These are phyloP conservation scores for Carapus acus DNA, from an alignment of 2,797 vertebrate genomes.

Conservation along the genomic window DNA sequence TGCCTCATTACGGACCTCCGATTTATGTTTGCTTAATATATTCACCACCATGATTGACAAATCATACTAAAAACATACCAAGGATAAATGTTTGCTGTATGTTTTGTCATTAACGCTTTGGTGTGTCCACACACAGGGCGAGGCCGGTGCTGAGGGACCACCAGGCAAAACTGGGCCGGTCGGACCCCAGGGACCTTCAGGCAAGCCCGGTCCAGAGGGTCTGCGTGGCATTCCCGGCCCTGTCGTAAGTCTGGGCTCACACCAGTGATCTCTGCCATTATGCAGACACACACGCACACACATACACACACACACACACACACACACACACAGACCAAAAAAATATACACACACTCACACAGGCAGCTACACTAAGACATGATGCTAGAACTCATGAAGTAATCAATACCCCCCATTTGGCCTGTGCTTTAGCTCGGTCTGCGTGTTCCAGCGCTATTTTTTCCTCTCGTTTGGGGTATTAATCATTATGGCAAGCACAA, in stretches of 20 bases:
- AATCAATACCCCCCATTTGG: slow-evolving; percentile 64
- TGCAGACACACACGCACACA: slow-evolving; percentile 1
- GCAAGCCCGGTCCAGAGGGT: slow-evolving; percentile 94
- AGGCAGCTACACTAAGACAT: slow-evolving; percentile 31
- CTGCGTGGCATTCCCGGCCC: slow-evolving; percentile 95
- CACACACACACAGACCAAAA: slow-evolving; percentile 22
- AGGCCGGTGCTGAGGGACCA: slow-evolving; percentile 87
- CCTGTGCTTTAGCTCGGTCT: slow-evolving; percentile 56
- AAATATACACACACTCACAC: slow-evolving; percentile 20
- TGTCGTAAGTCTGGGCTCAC: slow-evolving; percentile 77
- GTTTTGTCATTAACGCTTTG: too few relatives aligned
- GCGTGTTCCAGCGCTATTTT: slow-evolving; percentile 63
- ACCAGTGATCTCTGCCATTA: background rate
- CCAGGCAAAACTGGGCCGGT: slow-evolving; percentile 95
- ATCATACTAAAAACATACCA: too few relatives aligned
- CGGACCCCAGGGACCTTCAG: slow-evolving; percentile 93
- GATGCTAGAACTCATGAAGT: slow-evolving; percentile 62
- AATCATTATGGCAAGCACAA: slow-evolving; percentile 56
- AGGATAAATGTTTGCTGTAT: too few relatives aligned
- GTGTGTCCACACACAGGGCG: slow-evolving; percentile 74
- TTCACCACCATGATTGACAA: too few relatives aligned
- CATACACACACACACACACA: slow-evolving; percentile 3
- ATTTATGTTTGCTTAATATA: too few relatives aligned
- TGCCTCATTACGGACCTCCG: too few relatives aligned
- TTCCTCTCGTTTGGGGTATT: slow-evolving; percentile 53